phyloP scores from a whole-genome alignment of 2,888 invertebrate species.

The Phlogophora meticulosa region DNA sequence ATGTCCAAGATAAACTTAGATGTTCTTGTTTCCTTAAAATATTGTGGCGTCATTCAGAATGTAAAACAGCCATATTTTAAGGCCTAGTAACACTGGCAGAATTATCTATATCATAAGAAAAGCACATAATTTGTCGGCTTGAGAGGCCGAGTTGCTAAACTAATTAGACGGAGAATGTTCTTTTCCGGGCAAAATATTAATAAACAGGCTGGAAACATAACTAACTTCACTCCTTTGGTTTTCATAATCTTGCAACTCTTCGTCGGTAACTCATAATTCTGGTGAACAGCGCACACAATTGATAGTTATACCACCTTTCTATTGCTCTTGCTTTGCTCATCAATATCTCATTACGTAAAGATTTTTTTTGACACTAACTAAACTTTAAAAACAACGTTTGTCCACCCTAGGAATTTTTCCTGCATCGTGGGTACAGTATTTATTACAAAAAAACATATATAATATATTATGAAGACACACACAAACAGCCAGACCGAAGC shows the following conservation, averaged over 20 bases:
- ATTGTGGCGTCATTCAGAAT: constrained; percentile 8
- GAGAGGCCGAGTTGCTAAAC: constrained; percentile 46
- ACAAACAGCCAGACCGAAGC: too few species aligned
- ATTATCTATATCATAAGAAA: constrained; percentile 47
- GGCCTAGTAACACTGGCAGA: constrained; percentile 22
- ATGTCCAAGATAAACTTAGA: too few species aligned
- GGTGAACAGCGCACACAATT: neutral
- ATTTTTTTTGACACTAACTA: too few species aligned
- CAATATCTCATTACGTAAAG: too few species aligned
- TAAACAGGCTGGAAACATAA: constrained; percentile 30
- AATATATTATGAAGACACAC: too few species aligned
- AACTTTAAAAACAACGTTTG: too few species aligned
- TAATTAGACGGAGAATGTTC: constrained; percentile 44
- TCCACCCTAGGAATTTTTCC: too few species aligned
- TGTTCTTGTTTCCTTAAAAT: too few species aligned
- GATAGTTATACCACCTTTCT: neutral
- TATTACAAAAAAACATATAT: too few species aligned
- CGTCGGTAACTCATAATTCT: neutral
- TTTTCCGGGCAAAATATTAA: constrained; percentile 35
- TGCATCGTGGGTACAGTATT: too few species aligned
- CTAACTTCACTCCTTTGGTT: constrained; percentile 22
- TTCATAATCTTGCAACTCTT: constrained; percentile 17
- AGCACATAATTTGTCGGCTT: constrained; percentile 42
- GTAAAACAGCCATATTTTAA: constrained; percentile 38
- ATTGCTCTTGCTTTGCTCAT: too few species aligned